Conservation (phyloP, 1,140 invertebrate species). For the Frieseomelitta varia region DNA sequence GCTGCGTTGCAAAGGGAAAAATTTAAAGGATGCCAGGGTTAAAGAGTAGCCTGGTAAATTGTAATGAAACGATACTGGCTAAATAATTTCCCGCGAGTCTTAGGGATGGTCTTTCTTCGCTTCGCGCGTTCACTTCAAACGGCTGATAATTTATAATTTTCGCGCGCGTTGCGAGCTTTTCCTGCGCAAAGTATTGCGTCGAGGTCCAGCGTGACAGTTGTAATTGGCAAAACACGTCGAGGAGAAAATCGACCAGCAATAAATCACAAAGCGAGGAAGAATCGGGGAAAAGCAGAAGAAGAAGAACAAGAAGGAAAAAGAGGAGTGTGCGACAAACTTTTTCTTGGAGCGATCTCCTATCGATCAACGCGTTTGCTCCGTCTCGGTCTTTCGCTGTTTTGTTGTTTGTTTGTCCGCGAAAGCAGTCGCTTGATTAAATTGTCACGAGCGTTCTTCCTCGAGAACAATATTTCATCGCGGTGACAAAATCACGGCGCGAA, state of each 20-base stretch:
- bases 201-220: too few species aligned
- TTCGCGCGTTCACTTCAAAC: neutral
- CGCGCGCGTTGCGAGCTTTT: too few species aligned
- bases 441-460: neutral
- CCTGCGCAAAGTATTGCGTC: too few species aligned
- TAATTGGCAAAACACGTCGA: neutral
- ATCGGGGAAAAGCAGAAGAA: neutral
- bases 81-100: neutral
- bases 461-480: conserved; percentile 7
- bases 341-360: neutral
- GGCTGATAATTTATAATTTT: neutral
- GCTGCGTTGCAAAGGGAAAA: neutral
- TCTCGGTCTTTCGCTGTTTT: neutral
- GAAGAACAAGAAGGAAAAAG: neutral
- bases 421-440: conserved; percentile 13
- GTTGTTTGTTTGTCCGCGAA: too few species aligned
- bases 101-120: neutral
- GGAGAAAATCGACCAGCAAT: neutral
- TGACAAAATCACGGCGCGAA: conserved; percentile 23
- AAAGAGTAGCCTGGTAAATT: conserved; percentile 1
- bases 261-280: neutral
- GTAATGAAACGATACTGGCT: too few species aligned
- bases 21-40: neutral
- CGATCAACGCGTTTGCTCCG: neutral
- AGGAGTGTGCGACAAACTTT: neutral